Percentiles rank a stretch among this genome's conserved stretches.
Conservation (phyloP, 2,113 vertebrate genomes). For the Anguilla rostrata region DNA sequence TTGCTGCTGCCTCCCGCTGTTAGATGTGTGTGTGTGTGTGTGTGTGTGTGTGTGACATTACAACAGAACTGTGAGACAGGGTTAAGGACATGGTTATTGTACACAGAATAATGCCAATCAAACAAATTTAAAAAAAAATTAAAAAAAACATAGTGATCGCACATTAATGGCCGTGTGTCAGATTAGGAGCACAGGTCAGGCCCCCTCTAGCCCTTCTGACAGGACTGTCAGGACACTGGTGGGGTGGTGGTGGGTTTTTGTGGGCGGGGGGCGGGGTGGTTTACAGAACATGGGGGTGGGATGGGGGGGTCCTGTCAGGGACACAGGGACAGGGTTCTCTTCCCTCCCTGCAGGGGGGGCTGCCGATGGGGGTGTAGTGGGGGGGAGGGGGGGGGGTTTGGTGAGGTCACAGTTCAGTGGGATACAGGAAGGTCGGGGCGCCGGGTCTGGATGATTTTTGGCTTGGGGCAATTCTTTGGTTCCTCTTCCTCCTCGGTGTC, state of each 20-base stretch:
- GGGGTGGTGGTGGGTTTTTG: slow-evolving; percentile 22
- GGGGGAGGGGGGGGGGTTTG: not conserved
- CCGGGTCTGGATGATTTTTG: slow-evolving; percentile 85
- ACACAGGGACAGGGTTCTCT: not conserved
- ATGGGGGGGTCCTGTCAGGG: slow-evolving; percentile 37
- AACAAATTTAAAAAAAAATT: not conserved
- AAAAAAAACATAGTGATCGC: not conserved
- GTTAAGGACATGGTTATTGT: not conserved
- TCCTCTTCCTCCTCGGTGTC: slow-evolving; percentile 78
- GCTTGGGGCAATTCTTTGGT: slow-evolving; percentile 81
- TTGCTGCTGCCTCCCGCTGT: slow-evolving; percentile 29
- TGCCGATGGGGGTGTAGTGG: slow-evolving; percentile 52
- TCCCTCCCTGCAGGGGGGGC: not conserved
- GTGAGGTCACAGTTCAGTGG: slow-evolving; percentile 66
- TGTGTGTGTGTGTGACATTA: not conserved
- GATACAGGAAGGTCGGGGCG: slow-evolving; percentile 79
- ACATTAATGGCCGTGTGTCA: slow-evolving; percentile 10
- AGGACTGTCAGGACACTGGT: slow-evolving; percentile 54
- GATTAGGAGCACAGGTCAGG: not conserved
- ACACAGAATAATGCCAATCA: slow-evolving; percentile 24
- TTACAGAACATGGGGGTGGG: slow-evolving; percentile 54
- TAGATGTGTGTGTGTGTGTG: not conserved
- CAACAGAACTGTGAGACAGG: slow-evolving; percentile 18
- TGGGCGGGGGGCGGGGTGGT: slow-evolving; percentile 46
- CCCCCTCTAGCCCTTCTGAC: slow-evolving; percentile 44